Base-by-base conservation (phyloP, 2,888 invertebrate species). In the Cyrtodaria siliqua region DNA sequence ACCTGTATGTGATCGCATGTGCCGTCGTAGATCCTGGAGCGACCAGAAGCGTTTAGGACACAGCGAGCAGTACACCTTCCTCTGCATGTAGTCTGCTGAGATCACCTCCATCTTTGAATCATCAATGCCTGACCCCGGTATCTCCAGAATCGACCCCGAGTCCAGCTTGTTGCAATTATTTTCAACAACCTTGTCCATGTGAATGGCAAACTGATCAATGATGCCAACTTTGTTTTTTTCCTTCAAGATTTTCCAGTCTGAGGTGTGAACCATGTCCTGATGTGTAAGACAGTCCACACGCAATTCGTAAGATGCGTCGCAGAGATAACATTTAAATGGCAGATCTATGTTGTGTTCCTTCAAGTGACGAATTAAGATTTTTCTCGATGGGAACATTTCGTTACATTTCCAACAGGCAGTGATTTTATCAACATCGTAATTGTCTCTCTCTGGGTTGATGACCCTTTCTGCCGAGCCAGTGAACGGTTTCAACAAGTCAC, bases 21-120 rank as follows among this genome's bases (percentile, higher is more conserved):
- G 98, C 0, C 98, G 95, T 0, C 98, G 95, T 4, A 98, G 94
- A 92, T 98, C 98, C 92, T 98, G 98, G 0, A 97, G 97, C 0
- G 98, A 98, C 97, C 97, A 98, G 94, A 98, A 98, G 55, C 97
- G 95, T 76, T 98, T 96, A 91, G 97, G 95, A 92, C 98, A 98
- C 91, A 98, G 97, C 0, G 97, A 97, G 92, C 98, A 92, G 83
- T 89, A 90, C 26, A 92, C 91, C 79, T 92, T 92, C 40, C 90
- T 78, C 86, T 90, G 87, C 75, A 86, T 83, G 74, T 89, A 89
- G 73, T 89, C 89, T 23, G 88, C 84, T 0, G 87, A 83, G 29
- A 84, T 82, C 29, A 83, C 84, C 56, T 88, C 88, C 80, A 78
- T 83, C 67, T 84, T 82, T 16, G 78, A 60, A 42, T 86, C 87